Evolutionary conservation across 2,113 vertebrate genomes (phyloP).

Genomic region (Tragelaphus scriptus): DNA sequence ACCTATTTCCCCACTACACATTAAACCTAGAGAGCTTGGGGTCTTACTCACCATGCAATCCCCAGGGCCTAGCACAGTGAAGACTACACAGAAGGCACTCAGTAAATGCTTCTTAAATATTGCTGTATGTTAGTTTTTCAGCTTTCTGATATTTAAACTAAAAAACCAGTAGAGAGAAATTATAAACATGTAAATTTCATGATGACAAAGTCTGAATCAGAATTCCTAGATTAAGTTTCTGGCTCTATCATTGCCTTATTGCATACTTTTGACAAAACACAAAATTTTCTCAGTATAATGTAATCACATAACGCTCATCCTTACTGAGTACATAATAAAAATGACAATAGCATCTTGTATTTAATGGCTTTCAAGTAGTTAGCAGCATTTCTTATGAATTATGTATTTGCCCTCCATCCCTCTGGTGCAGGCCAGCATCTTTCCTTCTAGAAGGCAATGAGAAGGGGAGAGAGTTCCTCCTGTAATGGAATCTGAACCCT

Average conservation of each 20-base stretch:
- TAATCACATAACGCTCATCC: not conserved
- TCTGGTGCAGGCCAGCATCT: not conserved
- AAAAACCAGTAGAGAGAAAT: constrained; percentile 18
- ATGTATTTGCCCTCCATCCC: not conserved
- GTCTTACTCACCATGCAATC: not conserved
- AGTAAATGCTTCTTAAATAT: not conserved
- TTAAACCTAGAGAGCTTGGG: not conserved
- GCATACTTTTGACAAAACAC: constrained; percentile 20
- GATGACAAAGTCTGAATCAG: constrained; percentile 1
- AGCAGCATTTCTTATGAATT: constrained; percentile 9
- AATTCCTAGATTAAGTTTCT: constrained; percentile 28
- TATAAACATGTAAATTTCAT: not conserved
- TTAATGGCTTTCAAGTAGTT: not conserved
- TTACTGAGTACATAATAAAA: not conserved
- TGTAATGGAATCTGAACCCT: not conserved
- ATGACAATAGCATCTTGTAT: not conserved
- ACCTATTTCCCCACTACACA: not conserved
- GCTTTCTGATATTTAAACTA: not conserved
- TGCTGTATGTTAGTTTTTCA: not conserved
- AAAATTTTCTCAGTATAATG: constrained; percentile 7
- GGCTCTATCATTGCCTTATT: not conserved
- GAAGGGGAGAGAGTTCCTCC: not conserved
- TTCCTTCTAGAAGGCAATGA: not conserved
- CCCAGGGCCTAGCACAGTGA: not conserved
- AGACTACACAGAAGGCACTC: not conserved